A percentile compares a stretch with the other conserved stretches of the same genome.
These are phyloP conservation scores for Cancer borealis DNA, from an alignment of 2,888 invertebrate genomes.

Conservation along the genomic window DNA sequence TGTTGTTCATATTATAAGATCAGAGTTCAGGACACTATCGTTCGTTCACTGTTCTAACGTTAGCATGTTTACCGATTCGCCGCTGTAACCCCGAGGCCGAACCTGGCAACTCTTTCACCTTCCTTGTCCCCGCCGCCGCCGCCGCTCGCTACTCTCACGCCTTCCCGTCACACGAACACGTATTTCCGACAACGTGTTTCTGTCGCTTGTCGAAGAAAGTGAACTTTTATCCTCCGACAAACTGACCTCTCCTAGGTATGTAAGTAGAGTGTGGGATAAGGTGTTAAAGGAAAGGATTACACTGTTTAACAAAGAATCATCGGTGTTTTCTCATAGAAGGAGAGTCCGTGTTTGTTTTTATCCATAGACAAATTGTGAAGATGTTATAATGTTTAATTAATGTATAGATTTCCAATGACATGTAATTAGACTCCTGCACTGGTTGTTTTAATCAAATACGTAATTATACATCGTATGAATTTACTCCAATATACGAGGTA, in stretches of 20 bases:
- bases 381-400: background rate
- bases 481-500: background rate
- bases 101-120: background rate
- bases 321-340: background rate
- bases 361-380: background rate
- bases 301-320: background rate
- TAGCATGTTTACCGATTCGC: conserved; percentile 27
- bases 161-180: conserved; percentile 15
- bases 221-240: background rate
- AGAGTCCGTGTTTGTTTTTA: background rate
- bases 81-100: conserved; percentile 25
- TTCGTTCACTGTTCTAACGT: conserved; percentile 41
- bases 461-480: background rate
- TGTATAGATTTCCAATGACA: background rate
- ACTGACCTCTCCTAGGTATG: background rate
- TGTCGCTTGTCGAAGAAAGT: background rate
- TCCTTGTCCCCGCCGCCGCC: background rate
- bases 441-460: conserved; percentile 24
- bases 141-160: background rate
- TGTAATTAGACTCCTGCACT: background rate
- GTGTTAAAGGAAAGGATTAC: background rate
- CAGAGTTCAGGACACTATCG: conserved; percentile 38
- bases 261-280: background rate
- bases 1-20: conserved; percentile 43
- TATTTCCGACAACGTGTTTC: background rate